These are phyloP conservation scores for Biston stratarius DNA, from an alignment of 2,888 invertebrate species.

Conservation along the genomic window DNA sequence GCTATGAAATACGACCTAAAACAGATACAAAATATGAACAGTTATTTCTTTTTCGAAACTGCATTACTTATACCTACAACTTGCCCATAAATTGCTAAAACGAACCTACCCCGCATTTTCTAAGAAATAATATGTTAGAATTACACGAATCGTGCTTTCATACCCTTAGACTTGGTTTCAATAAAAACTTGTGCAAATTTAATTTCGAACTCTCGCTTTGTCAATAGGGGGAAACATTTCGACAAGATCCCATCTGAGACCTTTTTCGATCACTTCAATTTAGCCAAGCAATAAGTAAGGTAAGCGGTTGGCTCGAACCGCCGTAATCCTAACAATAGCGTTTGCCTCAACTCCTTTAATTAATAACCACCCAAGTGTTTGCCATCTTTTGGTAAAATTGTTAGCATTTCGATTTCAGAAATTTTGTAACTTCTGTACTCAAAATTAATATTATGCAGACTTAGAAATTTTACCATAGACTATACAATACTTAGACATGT, in stretches of 20 bases:
- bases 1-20: neutral
- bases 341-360: constrained; percentile 21
- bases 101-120: neutral
- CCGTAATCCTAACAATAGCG: constrained; percentile 13
- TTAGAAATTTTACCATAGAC: too few relatives aligned
- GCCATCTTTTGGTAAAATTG: constrained; percentile 6
- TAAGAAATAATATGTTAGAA: neutral
- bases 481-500: too few relatives aligned
- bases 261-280: constrained; percentile 32
- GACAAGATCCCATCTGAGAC: constrained; percentile 22
- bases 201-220: constrained; percentile 20
- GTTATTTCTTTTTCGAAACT: neutral
- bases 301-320: constrained; percentile 25
- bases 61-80: neutral
- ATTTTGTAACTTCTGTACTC: neutral
- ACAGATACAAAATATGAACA: neutral
- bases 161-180: constrained; percentile 7
- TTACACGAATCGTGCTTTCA: constrained; percentile 3
- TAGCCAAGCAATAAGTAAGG: constrained; percentile 28
- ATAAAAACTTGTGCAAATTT: constrained; percentile 22
- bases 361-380: constrained; percentile 21
- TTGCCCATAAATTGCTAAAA: neutral
- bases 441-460: neutral
- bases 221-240: constrained; percentile 20
- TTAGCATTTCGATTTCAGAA: constrained; percentile 6